Conservation (phyloP, 2,888 invertebrate genomes). For the Ametastegia equiseti region DNA sequence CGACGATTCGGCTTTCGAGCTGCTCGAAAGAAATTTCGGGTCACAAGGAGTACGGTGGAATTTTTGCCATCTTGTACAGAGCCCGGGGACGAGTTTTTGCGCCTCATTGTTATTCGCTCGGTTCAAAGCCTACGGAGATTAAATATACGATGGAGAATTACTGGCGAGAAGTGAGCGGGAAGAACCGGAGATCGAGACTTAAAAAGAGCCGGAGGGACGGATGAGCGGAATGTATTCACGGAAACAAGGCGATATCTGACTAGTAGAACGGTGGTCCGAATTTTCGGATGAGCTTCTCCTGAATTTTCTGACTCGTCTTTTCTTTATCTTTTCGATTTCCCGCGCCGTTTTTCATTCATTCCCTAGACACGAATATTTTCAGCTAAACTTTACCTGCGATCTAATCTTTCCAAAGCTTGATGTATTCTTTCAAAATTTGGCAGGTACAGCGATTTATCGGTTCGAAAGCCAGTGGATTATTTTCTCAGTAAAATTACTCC, state of each 20-base stretch:
- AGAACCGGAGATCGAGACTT: constrained; percentile 35
- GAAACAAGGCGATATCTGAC: not conserved
- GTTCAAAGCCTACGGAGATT: constrained; percentile 10
- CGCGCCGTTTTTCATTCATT: not conserved
- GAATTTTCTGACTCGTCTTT: not conserved
- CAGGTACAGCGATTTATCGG: no score
- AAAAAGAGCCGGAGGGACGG: not conserved
- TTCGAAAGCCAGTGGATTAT: no score
- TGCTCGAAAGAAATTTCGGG: not conserved
- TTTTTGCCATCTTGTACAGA: not conserved
- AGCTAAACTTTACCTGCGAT: not conserved
- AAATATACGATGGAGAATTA: constrained; percentile 10
- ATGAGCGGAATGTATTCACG: constrained; percentile 1
- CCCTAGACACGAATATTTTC: not conserved
- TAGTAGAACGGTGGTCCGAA: not conserved
- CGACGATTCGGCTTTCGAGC: no score
- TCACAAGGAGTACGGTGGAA: no score
- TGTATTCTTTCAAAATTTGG: no score
- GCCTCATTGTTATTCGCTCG: constrained; percentile 30
- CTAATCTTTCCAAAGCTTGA: no score
- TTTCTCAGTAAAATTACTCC: no score
- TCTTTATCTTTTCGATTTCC: not conserved
- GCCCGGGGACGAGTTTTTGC: not conserved
- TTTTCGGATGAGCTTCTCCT: not conserved
- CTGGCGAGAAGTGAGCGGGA: not conserved